Evolutionary conservation across 1,140 invertebrate genomes (phyloP), one percentile per base, ranked within the genome.

Genomic region (Penaeus indicus): DNA sequence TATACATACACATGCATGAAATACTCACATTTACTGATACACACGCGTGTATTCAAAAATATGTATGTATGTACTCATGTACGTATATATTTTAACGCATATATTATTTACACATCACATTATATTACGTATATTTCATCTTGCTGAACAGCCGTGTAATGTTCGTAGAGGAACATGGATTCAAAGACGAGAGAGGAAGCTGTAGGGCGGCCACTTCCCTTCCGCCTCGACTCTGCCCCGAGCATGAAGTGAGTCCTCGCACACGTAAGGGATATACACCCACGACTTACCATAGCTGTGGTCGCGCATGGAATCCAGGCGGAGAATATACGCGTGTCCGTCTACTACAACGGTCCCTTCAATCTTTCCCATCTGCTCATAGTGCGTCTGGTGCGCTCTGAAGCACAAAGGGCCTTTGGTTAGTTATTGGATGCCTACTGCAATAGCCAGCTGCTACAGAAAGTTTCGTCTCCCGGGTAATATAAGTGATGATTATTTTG

Each of bases 311-410:
- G 93, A 93, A 25, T 78, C 38, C 13, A 90, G 78, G 13, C 83
- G 32, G 32, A 95, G 87, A 19, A 92, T 84, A 89, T 94, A 93
- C 54, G 91, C 89, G 87, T 92, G 92, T 5, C 93, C 94, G 90
- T 95, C 93, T 60, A 95, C 93, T 69, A 91, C 92, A 8, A 94
- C 93, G 7, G 91, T 93, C 11, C 94, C 94, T 80, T 92, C 92
- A 10, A 95, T 90, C 81, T 91, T 92, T 21, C 95, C 95, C 93
- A 94, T 94, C 93, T 96, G 96, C 91, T 96, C 95, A 92, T 96
- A 96, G 92, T 96, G 95, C 5, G 94, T 95, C 92, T 96, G 95
- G 92, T 96, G 95, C n/a, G 94, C 93, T 79, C 88, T 89, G 87
- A 1, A 61, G 22, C 4, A 79, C 0, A 27, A 82, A 54, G 11